Evolutionary conservation across 1,140 invertebrate species (phyloP).

Genomic region (Venturia canescens): DNA sequence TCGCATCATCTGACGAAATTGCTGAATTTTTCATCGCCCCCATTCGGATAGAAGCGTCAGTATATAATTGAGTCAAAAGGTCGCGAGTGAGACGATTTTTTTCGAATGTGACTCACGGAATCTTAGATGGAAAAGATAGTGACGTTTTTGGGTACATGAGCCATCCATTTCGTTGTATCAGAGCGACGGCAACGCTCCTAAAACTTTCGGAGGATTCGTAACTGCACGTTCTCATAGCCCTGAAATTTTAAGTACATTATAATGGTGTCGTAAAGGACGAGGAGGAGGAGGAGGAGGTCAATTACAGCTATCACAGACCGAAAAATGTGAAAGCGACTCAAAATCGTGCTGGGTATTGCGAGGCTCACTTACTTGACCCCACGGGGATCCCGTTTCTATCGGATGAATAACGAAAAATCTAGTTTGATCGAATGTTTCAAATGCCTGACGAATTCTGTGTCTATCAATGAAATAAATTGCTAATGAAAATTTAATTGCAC

Average conservation of each 20-base stretch:
- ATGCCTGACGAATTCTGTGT: not conserved
- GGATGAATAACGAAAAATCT: not conserved
- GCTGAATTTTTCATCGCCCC: not conserved
- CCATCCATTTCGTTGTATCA: not conserved
- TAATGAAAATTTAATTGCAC: not conserved
- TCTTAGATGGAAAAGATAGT: not conserved
- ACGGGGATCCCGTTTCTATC: not conserved
- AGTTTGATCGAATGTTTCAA: not conserved
- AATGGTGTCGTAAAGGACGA: conserved; percentile 7
- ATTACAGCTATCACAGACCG: conserved; percentile 23
- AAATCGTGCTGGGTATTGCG: conserved; percentile 15
- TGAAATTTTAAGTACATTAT: conserved; percentile 12
- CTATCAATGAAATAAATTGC: not conserved
- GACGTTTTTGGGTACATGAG: not conserved
- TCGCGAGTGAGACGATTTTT: not conserved
- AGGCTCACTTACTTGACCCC: not conserved
- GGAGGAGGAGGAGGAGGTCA: conserved; percentile 18
- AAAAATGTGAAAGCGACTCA: conserved; percentile 23
- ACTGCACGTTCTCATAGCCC: not conserved
- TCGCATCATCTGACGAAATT: not conserved
- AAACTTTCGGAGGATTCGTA: conserved; percentile 8
- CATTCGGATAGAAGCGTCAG: not conserved
- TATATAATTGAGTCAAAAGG: not conserved
- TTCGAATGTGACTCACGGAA: not conserved
- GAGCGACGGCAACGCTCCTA: not conserved